Conservation (phyloP, 1,140 invertebrate genomes). For the Hylyphantes graminicola region DNA sequence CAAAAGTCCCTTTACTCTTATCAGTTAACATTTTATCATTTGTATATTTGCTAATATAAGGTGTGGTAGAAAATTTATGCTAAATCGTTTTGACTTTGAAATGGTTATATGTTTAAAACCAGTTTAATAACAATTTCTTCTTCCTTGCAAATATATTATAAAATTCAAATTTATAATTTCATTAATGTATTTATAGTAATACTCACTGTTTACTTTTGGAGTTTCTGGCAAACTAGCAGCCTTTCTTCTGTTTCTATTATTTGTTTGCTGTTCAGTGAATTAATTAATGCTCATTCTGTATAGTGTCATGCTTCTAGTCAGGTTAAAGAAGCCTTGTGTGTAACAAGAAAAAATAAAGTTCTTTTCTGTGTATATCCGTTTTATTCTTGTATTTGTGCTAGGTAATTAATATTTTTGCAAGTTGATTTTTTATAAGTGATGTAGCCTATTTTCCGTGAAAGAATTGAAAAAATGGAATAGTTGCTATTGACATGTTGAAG, state of each 20-base stretch:
- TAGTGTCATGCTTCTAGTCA: slow-evolving; percentile 56
- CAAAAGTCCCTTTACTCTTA: no score
- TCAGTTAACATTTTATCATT: no score
- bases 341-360: slow-evolving; percentile 47
- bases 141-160: neutral
- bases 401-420: neutral
- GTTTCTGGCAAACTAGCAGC: neutral
- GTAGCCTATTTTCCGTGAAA: no score
- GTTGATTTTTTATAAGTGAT: no score
- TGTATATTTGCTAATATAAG: no score
- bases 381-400: neutral
- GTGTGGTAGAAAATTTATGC: no score
- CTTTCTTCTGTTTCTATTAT: neutral
- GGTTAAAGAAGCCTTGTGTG: slow-evolving; percentile 45
- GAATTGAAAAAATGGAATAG: no score
- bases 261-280: slow-evolving; percentile 16
- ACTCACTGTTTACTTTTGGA: slow-evolving; percentile 1
- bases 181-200: no score
- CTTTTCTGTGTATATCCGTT: slow-evolving; percentile 18
- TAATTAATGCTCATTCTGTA: neutral
- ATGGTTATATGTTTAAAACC: no score
- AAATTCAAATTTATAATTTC: neutral
- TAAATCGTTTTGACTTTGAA: no score
- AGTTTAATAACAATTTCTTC: no score
- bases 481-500: no score